Evolutionary conservation across 2,113 vertebrate species (phyloP).

Genomic region (Rynchops niger): DNA sequence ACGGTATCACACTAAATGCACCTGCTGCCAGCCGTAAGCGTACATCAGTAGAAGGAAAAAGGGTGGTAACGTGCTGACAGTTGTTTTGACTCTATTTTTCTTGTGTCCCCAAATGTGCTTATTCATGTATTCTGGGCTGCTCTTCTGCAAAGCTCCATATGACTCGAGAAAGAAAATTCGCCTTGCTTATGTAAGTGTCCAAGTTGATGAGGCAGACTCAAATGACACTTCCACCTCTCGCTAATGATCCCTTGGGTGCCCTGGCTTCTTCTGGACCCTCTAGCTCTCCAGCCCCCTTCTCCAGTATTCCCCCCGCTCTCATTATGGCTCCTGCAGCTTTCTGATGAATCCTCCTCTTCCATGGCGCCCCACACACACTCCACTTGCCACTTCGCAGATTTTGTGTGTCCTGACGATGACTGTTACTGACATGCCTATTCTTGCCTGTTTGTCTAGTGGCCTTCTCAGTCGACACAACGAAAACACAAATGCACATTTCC

Average conservation of each 20-base stretch:
- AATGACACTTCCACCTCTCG: not conserved
- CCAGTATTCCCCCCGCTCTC: not conserved
- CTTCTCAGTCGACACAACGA: not conserved
- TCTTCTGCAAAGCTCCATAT: not conserved
- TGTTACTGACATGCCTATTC: slow-evolving; percentile 8
- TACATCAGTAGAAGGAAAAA: not conserved
- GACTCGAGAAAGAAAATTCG: not conserved
- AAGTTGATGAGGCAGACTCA: not conserved
- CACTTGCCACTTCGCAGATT: fast-evolving
- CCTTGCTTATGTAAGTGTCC: not conserved
- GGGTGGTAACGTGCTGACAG: not conserved
- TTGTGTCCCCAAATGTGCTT: not conserved
- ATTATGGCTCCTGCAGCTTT: not conserved
- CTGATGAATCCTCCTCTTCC: not conserved
- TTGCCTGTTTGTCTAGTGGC: not conserved
- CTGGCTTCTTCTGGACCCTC: not conserved
- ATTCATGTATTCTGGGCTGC: not conserved
- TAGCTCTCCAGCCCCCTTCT: not conserved
- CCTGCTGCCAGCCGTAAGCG: not conserved
- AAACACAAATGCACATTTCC: not conserved
- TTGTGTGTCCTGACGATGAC: not conserved
- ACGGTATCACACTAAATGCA: not conserved
- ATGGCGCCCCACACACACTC: fast-evolving
- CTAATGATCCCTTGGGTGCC: not conserved
- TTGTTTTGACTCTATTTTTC: not conserved